Conservation (phyloP, 2,113 vertebrate species). For the Gadus chalcogrammus region DNA sequence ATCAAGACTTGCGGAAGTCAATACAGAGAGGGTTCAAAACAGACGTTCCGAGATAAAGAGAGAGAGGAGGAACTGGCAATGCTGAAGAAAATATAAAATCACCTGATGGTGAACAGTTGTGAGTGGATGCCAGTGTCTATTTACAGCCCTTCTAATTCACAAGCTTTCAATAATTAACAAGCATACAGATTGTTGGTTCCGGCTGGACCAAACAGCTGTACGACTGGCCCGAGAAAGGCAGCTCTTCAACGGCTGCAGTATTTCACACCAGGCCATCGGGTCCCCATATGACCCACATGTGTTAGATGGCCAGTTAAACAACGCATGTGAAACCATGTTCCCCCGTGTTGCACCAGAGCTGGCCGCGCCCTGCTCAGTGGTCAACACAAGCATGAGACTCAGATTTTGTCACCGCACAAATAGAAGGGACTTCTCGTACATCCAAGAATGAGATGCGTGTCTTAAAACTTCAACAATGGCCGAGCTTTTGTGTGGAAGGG, state of each 20-base stretch:
- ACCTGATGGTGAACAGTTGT: no score
- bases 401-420: constrained; percentile 27
- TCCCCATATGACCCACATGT: constrained; percentile 43
- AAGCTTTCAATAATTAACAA: constrained; percentile 45
- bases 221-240: constrained; percentile 23
- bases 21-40: constrained; percentile 1
- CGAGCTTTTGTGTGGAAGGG: constrained; percentile 60
- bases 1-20: background rate
- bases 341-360: constrained; percentile 3
- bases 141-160: constrained; percentile 2
- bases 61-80: background rate
- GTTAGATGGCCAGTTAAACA: constrained; percentile 22
- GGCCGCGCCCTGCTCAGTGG: constrained; percentile 18
- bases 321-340: constrained; percentile 17
- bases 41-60: constrained; percentile 18
- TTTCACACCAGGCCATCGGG: constrained; percentile 46
- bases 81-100: no score
- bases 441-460: constrained; percentile 15
- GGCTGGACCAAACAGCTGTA: constrained; percentile 12
- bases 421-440: constrained; percentile 37
- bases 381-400: constrained; percentile 21
- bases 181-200: constrained; percentile 22
- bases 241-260: constrained; percentile 20
- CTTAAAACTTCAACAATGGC: constrained; percentile 43
- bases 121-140: background rate